Base-by-base conservation (phyloP, 2,113 vertebrate genomes). In the Gymnarchus niloticus region DNA sequence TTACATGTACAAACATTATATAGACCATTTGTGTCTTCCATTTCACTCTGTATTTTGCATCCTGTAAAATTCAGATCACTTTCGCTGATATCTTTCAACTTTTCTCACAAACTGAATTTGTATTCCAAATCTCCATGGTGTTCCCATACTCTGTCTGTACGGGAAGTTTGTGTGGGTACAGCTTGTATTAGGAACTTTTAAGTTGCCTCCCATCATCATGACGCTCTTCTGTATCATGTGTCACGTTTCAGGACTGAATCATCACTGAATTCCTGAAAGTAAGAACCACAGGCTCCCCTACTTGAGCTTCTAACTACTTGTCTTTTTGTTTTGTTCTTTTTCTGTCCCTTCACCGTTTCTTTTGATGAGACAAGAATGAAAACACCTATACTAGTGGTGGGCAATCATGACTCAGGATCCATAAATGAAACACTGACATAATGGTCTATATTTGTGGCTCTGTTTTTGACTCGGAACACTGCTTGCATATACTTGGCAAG, bases 201-300 rank as follows among this genome's bases (percentile, higher is more conserved):
- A 14, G 12, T 56, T 28, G 87, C 14, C 19, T 6, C 80, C 77
- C 83, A n/a, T 52, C 73, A 86, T 87, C 87, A 87, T 90, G 90
- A 93, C 91, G 90, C 91, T 92, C 89, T 86, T 86, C 56, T 88
- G 84, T 88, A 85, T 89, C 91, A 88, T 85, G 87, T 88, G 84
- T 89, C 91, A 88, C 84, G 87, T 87, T 88, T 92, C 87, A 87
- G 81, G 88, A 89, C 91, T 95, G 93, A 94, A 91, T 94, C 93
- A 94, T 94, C 91, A 80, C 90, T 90, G 65, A 73, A 88, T 88
- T 91, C 92, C 90, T 92, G 93, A 90, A 61, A 91, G 86, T 90
- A 91, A 92, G 90, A 83, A 88, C 87, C 87, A 41, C 84, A 88
- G 56, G 61, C 85, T 81, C 51, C 85, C 81, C 56, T 78, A 83